Base-by-base conservation (phyloP, 2,113 vertebrate genomes). In the Tyto alba region DNA sequence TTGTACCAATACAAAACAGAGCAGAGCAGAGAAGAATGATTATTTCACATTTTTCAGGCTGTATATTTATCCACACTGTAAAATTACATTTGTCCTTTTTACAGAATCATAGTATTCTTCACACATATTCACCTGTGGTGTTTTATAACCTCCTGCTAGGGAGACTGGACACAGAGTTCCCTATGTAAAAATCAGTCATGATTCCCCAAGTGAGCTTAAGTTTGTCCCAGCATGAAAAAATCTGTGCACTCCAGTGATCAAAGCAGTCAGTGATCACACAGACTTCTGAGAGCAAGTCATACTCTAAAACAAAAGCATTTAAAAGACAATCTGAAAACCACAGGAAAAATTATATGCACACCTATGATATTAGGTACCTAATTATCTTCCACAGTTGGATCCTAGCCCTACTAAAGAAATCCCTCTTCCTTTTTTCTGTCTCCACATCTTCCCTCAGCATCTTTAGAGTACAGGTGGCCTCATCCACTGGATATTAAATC, bases 301-400 rank as follows among this genome's bases (percentile, higher is more conserved):
- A 89, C 64, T 85, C 69, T 91, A 78, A 92, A 92, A 56, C 64
- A 96, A 95, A 95, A 85, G 25, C 21, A 52, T 91, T 92, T 89
- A 48, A 94, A 89, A 87, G 71, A 60, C 87, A 85, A 82, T 79
- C 69, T 71, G 34, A 85, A 95, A 94, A 82, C 91, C 80, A 85
- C 91, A 91, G 95, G 73, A 68, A n/a, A 92, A 95, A 89, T 92
- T 84, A 85, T 92, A 78, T 48, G 76, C 48, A 72, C 87, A 75
- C 86, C 91, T 92, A 73, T 48, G 36, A 53, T 64, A 93, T 92
- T 85, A 95, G 69, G 60, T 43, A 95, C 34, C 16, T 82, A 96
- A 97, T 96, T 96, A 95, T 94, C 93, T 89, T 56, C 78, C 84
- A 2, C 94, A 92, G 93, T 77, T 89, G 77, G 86, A 87, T 92